Conservation (phyloP, 2,113 vertebrate species). For the Polypterus senegalus region DNA sequence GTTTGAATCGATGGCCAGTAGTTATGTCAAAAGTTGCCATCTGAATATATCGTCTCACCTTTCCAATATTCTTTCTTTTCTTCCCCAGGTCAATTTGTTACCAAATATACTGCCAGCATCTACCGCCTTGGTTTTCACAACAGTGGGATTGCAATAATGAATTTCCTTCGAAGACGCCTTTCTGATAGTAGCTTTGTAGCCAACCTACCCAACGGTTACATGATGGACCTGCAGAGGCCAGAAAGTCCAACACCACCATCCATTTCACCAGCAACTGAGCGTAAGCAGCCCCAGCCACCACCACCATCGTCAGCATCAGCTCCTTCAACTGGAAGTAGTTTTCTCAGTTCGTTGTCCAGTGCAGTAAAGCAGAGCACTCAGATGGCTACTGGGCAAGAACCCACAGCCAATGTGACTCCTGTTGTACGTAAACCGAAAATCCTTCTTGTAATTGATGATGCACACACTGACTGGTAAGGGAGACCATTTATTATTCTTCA, state of each 20-base stretch:
- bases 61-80: background rate
- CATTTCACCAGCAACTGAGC: conserved; percentile 62
- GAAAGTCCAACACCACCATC: conserved; percentile 70
- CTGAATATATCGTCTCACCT: too few relatives aligned
- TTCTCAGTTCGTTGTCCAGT: conserved; percentile 90
- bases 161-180: conserved; percentile 86
- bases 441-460: conserved; percentile 78
- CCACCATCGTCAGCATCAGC: conserved; percentile 34
- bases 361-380: conserved; percentile 72
- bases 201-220: conserved; percentile 91
- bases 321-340: conserved; percentile 45
- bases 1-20: too few relatives aligned
- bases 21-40: too few relatives aligned
- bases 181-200: conserved; percentile 95
- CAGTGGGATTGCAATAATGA: conserved; percentile 52
- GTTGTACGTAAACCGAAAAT: conserved; percentile 70
- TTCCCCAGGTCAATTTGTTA: background rate
- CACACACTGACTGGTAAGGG: conserved; percentile 86
- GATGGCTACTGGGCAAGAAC: conserved; percentile 51
- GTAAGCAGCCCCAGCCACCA: conserved; percentile 53
- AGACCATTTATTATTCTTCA: too few relatives aligned
- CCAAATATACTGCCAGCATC: background rate
- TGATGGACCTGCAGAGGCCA: conserved; percentile 80
- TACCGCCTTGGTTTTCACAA: background rate
- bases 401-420: conserved; percentile 20